phyloP scores from a whole-genome alignment of 1,140 invertebrate species.

The Scaptomyza montana region DNA sequence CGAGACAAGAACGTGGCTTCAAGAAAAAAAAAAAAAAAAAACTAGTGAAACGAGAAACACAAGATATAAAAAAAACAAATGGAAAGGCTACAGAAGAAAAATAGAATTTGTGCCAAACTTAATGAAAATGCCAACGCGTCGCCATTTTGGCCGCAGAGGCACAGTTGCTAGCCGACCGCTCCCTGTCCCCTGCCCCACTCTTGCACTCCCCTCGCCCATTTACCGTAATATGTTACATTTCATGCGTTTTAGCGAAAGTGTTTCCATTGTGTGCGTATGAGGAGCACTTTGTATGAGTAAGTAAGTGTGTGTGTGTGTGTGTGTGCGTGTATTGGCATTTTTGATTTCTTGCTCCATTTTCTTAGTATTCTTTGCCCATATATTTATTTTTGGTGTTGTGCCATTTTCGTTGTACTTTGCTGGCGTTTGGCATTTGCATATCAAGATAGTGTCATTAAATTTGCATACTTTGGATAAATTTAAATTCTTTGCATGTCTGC shows the following conservation, averaged over 20 bases:
- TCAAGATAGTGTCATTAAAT: slow-evolving; percentile 75
- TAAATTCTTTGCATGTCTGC: slow-evolving; percentile 70
- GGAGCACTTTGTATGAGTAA: not conserved
- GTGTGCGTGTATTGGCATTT: slow-evolving; percentile 51
- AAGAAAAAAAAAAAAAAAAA: slow-evolving; percentile 12
- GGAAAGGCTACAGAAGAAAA: slow-evolving; percentile 24
- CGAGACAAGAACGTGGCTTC: slow-evolving; percentile 60
- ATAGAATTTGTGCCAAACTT: slow-evolving; percentile 71
- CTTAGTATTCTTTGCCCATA: not conserved
- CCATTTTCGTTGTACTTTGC: slow-evolving; percentile 54
- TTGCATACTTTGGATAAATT: slow-evolving; percentile 77
- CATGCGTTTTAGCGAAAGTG: slow-evolving; percentile 69
- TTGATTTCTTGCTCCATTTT: slow-evolving; percentile 49
- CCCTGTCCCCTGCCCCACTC: no score
- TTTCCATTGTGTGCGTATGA: slow-evolving; percentile 44
- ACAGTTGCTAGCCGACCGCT: slow-evolving; percentile 13
- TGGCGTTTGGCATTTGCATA: slow-evolving; percentile 65
- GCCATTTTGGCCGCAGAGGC: slow-evolving; percentile 70
- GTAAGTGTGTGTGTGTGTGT: slow-evolving; percentile 7
- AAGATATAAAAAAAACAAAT: slow-evolving; percentile 6
- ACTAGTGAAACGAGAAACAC: not conserved
- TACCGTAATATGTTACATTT: slow-evolving; percentile 64
- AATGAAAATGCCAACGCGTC: slow-evolving; percentile 78
- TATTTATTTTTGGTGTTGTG: slow-evolving; percentile 50
- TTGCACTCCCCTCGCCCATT: slow-evolving; percentile 24